Conservation (phyloP, 2,888 invertebrate genomes). For the Imbricaverruca yamaguchii region DNA sequence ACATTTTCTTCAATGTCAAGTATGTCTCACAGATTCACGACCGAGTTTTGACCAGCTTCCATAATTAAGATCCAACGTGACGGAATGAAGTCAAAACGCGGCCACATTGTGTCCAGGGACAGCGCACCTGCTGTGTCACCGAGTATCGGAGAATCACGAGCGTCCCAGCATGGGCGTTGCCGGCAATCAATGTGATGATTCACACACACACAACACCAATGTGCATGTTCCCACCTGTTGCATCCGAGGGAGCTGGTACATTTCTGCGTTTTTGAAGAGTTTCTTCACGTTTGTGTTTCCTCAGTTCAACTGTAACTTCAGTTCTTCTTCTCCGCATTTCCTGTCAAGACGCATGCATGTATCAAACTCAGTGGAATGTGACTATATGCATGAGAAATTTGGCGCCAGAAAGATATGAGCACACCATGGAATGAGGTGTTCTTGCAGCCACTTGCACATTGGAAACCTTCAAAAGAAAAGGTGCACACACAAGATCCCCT, state of each 20-base stretch:
- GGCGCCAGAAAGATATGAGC: no score
- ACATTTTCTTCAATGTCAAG: no score
- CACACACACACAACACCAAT: background rate
- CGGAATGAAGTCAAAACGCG: no score
- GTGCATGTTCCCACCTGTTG: conserved; percentile 50
- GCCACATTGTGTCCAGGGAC: no score
- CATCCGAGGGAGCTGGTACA: conserved; percentile 58
- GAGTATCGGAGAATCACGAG: background rate
- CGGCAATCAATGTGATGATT: background rate
- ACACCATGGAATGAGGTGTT: no score
- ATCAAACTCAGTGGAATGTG: background rate
- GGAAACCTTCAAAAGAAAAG: no score
- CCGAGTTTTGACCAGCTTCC: no score
- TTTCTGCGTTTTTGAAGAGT: conserved; percentile 55
- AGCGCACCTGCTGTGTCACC: no score
- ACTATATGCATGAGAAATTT: background rate
- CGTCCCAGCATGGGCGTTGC: background rate
- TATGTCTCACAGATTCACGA: no score
- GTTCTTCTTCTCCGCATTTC: conserved; percentile 95
- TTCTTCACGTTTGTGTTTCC: conserved; percentile 98
- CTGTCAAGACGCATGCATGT: conserved; percentile 47
- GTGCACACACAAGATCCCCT: no score
- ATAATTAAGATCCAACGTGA: no score
- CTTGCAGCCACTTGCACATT: no score
- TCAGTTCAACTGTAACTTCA: conserved; percentile 90